Conservation (phyloP, 1,140 invertebrate species). For the Sarcophaga bullata region DNA sequence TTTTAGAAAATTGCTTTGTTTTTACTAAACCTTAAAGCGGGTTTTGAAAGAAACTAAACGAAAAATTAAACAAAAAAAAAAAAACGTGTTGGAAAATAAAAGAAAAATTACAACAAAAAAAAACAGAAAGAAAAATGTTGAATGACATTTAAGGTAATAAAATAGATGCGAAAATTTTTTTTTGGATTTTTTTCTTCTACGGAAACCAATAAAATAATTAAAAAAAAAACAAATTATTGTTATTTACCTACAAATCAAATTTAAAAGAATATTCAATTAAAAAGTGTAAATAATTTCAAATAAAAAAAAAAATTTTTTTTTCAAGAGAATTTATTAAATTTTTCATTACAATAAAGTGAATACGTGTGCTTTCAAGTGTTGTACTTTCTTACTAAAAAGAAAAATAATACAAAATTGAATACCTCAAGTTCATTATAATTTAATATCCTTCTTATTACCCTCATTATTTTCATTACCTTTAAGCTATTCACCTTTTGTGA, state of each 20-base stretch:
- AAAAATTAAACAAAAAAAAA: not conserved
- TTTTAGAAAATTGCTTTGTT: not conserved
- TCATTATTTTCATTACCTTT: not conserved
- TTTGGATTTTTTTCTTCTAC: no score
- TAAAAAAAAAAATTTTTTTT: not conserved
- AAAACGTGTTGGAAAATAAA: no score
- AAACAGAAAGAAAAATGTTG: not conserved
- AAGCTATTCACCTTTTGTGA: not conserved
- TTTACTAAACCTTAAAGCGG: not conserved
- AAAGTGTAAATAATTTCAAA: not conserved
- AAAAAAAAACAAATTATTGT: not conserved
- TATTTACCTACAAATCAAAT: slow-evolving; percentile 4
- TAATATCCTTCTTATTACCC: not conserved
- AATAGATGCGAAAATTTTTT: not conserved
- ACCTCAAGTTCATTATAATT: not conserved
- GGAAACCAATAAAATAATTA: not conserved
- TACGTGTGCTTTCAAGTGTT: no score
- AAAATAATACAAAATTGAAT: not conserved
- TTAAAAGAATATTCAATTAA: not conserved
- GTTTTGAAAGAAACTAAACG: not conserved
- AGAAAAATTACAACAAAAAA: no score
- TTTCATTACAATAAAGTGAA: no score
- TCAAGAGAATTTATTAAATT: no score
- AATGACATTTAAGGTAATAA: not conserved
- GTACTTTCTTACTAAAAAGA: no score